Conservation (phyloP, 2,888 invertebrate genomes). For the Lacanobia wlatinum region DNA sequence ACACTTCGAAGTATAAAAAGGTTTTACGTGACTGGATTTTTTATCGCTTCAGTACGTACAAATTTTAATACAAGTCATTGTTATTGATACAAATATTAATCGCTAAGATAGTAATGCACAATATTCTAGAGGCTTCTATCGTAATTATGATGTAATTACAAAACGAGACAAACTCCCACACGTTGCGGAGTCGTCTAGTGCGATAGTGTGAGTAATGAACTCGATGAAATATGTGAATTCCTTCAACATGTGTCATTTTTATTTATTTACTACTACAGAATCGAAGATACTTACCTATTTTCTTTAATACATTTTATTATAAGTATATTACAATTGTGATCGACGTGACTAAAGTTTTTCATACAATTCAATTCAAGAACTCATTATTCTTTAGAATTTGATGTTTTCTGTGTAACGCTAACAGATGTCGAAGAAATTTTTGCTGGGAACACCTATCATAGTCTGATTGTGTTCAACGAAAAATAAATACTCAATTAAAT, state of each 20-base stretch:
- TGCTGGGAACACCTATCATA: background rate
- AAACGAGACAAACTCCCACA: conserved; percentile 50
- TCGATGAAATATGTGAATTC: conserved; percentile 52
- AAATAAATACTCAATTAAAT: conserved; percentile 1
- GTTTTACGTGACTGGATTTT: background rate
- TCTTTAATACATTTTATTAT: conserved; percentile 5
- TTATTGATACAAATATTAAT: conserved; percentile 6
- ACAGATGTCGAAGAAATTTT: background rate
- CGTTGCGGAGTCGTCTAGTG: conserved; percentile 37
- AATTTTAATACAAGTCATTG: conserved; percentile 14
- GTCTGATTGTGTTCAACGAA: background rate
- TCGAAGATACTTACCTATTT: conserved; percentile 22
- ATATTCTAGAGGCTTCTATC: conserved; percentile 41
- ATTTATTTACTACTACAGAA: conserved; percentile 47
- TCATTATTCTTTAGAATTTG: background rate
- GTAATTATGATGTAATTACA: conserved; percentile 50
- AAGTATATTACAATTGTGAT: conserved; percentile 7
- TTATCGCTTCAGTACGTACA: conserved; percentile 2
- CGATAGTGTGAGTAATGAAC: conserved; percentile 56
- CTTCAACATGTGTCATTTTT: conserved; percentile 59
- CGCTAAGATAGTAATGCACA: conserved; percentile 12
- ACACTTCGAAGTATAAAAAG: conserved; percentile 9
- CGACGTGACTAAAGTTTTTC: conserved; percentile 1
- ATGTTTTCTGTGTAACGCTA: background rate
- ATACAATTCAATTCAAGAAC: background rate